Base-by-base conservation (phyloP, 2,113 vertebrate genomes). In the Symphodus melops region DNA sequence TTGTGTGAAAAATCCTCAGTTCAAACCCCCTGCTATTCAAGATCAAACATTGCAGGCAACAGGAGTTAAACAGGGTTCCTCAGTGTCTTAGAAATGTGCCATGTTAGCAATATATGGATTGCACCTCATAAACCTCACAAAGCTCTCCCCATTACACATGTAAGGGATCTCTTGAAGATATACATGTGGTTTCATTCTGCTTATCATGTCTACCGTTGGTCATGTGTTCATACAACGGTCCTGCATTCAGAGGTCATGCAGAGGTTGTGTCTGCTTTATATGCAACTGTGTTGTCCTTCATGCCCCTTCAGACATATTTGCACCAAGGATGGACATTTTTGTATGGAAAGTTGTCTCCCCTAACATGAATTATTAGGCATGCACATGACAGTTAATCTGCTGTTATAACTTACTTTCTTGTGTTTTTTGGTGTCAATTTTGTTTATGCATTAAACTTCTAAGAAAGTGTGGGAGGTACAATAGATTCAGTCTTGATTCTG, bases 331-430 rank as follows among this genome's bases (percentile, higher is more conserved):
- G 59, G 39, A 75, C 61, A 41, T 67, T 65, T 68, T 56, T 64
- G 53, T 66, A 75, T 60, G 68, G 78, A 82, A 77, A 25, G 17
- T 59, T 85, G 72, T 72, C 55, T 83, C 76, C 79, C 66, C 25
- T n/a, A 25, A 25, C 25, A 25, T 25, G 77, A 49, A 78, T 56
- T 51, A 62, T 46, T 44, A 77, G 78, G 72, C 75, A 77, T 86
- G 83, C 84, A 77, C 39, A 7, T 77, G 76, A 71, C 73, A 68
- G 19, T 75, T 68, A 73, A 66, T 77, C 59, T 75, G 57, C 54
- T 52, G 57, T 84, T 52, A 42, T 83, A 13, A 57, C 59, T 64
- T 48, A 48, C 23, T 23, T 20, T 56, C 9, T 41, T 10, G 21
- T 82, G 55, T 69, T 52, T 68, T 82, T 71, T 49, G 12, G 19